Percentiles rank a stretch among this genome's conserved stretches.
Conservation (phyloP, 2,113 vertebrate genomes). For the Pluvialis apricaria region DNA sequence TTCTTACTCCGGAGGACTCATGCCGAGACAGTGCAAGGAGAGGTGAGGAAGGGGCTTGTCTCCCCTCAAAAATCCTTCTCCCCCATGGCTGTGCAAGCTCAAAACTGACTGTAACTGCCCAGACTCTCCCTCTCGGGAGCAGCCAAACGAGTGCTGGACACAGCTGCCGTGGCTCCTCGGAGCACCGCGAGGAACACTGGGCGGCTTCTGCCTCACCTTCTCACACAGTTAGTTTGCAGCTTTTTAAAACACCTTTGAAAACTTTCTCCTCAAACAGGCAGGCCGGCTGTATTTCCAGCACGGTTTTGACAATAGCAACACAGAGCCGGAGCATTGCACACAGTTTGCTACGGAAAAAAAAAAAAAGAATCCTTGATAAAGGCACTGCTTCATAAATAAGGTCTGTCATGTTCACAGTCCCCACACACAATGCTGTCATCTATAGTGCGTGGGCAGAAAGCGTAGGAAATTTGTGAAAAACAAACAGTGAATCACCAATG, state of each 20-base stretch:
- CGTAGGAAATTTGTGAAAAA: slow-evolving; percentile 40
- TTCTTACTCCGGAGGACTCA: not conserved
- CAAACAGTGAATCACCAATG: slow-evolving; percentile 32
- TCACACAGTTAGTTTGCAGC: not conserved
- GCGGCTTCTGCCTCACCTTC: not conserved
- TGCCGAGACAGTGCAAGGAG: not conserved
- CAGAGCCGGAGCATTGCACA: slow-evolving; percentile 26
- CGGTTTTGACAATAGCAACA: slow-evolving; percentile 6
- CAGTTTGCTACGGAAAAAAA: not conserved
- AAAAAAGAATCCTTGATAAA: slow-evolving; percentile 23
- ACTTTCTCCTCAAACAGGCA: not conserved
- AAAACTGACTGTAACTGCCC: slow-evolving; percentile 48
- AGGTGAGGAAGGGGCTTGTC: not conserved
- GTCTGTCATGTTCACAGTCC: slow-evolving; percentile 20
- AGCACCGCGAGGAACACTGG: slow-evolving; percentile 19
- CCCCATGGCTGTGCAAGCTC: slow-evolving; percentile 22
- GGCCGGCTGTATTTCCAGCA: not conserved
- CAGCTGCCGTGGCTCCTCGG: slow-evolving; percentile 18
- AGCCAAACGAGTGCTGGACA: slow-evolving; percentile 49
- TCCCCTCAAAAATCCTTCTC: not conserved
- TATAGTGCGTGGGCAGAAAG: not conserved
- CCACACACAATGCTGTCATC: slow-evolving; percentile 7
- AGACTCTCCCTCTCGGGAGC: slow-evolving; percentile 58
- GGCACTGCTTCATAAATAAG: slow-evolving; percentile 40
- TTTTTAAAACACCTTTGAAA: slow-evolving; percentile 30